Base-by-base conservation (phyloP, 2,888 invertebrate species). In the Pyrrhia umbra region DNA sequence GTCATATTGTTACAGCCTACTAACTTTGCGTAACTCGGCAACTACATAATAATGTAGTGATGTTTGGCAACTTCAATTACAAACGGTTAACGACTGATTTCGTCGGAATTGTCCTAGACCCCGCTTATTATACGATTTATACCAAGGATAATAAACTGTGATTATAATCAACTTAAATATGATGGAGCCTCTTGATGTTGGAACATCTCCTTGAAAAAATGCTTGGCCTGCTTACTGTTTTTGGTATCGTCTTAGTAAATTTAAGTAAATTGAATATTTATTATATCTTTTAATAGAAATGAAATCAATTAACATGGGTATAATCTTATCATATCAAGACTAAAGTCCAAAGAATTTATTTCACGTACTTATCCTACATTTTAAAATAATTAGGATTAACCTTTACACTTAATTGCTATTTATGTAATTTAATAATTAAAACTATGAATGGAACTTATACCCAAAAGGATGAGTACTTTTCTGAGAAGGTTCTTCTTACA, bases 91-190 rank as follows among this genome's bases (percentile, higher is more conserved):
- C 79, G 79, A 81, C 55, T 73, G 74, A 80, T 84, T 82, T 80
- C 80, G 81, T 77, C 55, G 73, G 73, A 69, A 60, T 80, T 76
- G 84, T 82, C 88, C 87, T 87, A 87, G 88, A 87, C 85, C 85
- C 78, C 80, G 58, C 61, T 75, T 75, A 74, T 84, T 79, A 83
- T 77, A 76, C 71, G 63, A 55, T 72, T 60, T 61, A 58, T 47
- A 79, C 56, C 81, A 79, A 79, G 76, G 68, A 65, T 80, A 63
- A 50, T 75, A 75, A 58, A 72, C 65, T 47, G 61, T 66, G 77
- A 80, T 80, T 82, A 77, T 68, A 74, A 75, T 76, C 66, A 68
- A 77, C 73, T 74, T 80, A 71, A 43, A 54, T 51, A 20, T 56
- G 39, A 57, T 60, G 39, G 49, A 25, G 39, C 42, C 27, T 60